These are phyloP conservation scores for Pipistrellus kuhlii DNA, from an alignment of 2,797 vertebrate genomes.

Conservation along the genomic window DNA sequence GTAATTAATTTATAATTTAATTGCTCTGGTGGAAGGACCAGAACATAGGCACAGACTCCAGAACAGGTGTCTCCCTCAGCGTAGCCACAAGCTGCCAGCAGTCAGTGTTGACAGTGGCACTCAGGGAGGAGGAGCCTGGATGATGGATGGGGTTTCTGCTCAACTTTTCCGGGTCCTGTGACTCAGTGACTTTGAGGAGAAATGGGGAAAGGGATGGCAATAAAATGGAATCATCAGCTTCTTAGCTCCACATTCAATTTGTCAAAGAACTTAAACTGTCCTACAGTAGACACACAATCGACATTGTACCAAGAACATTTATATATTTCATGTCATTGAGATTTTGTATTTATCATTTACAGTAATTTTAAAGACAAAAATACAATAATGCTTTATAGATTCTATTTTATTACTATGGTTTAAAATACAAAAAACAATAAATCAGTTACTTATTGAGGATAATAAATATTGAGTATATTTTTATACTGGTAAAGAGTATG, in stretches of 20 bases:
- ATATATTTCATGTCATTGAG: not conserved
- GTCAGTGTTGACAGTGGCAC: not conserved
- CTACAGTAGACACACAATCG: not conserved
- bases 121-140: no score
- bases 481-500: not conserved
- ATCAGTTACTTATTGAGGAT: not conserved
- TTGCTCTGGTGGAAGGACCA: not conserved
- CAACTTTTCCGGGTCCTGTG: no score
- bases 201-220: no score
- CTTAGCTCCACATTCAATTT: not conserved
- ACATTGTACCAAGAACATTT: not conserved
- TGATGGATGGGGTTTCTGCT: not conserved
- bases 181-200: not conserved
- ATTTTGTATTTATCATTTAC: not conserved
- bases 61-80: not conserved
- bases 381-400: not conserved
- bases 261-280: not conserved
- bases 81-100: no score
- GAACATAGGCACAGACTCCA: rapidly evolving
- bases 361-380: not conserved
- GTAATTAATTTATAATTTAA: not conserved
- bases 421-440: not conserved
- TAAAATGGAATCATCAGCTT: not conserved
- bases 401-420: not conserved
- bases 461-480: not conserved